Percentiles rank a stretch among this genome's conserved stretches.
Conservation (phyloP, 2,113 vertebrate species). For the Clinocottus analis region DNA sequence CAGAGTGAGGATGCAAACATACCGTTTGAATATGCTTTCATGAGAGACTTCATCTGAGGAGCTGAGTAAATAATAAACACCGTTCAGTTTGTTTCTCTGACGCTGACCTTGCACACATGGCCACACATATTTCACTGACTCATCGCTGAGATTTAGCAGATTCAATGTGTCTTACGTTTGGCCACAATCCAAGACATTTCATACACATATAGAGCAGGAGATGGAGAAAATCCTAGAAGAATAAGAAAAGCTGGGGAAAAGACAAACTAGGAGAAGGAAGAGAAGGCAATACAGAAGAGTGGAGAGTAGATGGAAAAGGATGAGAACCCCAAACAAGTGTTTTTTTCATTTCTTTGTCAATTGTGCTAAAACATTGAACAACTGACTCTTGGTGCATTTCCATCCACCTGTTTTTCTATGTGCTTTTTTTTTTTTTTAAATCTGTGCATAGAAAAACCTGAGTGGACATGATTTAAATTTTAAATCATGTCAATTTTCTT, state of each 20-base stretch:
- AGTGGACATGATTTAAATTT: too few relatives aligned
- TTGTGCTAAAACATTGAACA: neutral
- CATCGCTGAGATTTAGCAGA: slow-evolving; percentile 24
- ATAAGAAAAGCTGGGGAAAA: neutral
- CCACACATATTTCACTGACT: slow-evolving; percentile 42
- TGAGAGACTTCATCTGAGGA: slow-evolving; percentile 49
- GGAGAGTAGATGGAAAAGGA: neutral
- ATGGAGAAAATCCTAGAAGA: neutral
- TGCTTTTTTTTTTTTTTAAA: too few relatives aligned
- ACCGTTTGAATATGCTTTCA: slow-evolving; percentile 39
- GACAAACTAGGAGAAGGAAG: neutral
- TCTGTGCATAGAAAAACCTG: too few relatives aligned
- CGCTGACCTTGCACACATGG: slow-evolving; percentile 33
- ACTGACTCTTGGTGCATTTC: neutral
- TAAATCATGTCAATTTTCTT: too few relatives aligned
- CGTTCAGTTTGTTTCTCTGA: neutral
- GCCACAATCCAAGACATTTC: neutral
- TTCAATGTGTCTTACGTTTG: slow-evolving; percentile 14
- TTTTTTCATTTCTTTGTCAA: neutral
- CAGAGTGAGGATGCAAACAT: slow-evolving; percentile 50
- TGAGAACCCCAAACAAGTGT: too few relatives aligned
- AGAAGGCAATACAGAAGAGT: neutral
- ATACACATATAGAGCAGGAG: neutral
- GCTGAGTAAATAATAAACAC: slow-evolving; percentile 58
- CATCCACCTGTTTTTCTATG: neutral